Base-by-base conservation (phyloP, 2,888 invertebrate genomes). In the Aethes cnicana region DNA sequence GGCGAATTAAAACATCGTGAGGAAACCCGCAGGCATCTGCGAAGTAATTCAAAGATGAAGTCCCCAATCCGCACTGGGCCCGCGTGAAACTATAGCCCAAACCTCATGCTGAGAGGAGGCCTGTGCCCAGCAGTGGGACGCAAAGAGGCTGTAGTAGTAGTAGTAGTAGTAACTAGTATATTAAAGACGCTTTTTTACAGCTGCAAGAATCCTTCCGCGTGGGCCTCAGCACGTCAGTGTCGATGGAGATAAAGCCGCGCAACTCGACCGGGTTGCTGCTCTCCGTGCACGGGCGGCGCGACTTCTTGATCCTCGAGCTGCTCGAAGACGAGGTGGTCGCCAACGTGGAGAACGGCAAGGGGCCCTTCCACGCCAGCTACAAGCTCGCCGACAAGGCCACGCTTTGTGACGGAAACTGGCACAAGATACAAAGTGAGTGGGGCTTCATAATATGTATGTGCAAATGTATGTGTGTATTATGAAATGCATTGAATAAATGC, bases 331-430 rank as follows among this genome's bases (percentile, higher is more conserved):
- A 94, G 49, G 92, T 99, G 14, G 92, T 93, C 54, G 94, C 97
- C 63, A 93, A 94, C 0, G 96, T 95, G 1, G 96, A 96, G 61
- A 95, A 96, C 64, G 95, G 95, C 0, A 94, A 92, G 66, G 97
- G 97, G 5, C 92, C 94, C 1, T 94, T 96, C 63, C 92, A 92
- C 1, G 94, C 96, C 1, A 92, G 91, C 14, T 96, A 93, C 75
- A 91, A 91, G 43, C 88, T 93, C 0, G 92, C 93, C 21, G 89
- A 92, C 35, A 91, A 92, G 41, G 91, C 92, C 54, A 92, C 94
- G 64, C 92, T 98, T 55, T 99, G 99, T 74, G 97, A 99, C 80
- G 98, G 99, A 37, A 91, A 95, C 47, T 99, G 98, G 98, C 98
- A 99, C 73, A 94, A 92, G 50, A 95, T 98, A 66, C 91, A 92